Evolutionary conservation across 2,797 vertebrate genomes (phyloP), one percentile per base, ranked within the genome.

Genomic region (Coreius guichenoti): DNA sequence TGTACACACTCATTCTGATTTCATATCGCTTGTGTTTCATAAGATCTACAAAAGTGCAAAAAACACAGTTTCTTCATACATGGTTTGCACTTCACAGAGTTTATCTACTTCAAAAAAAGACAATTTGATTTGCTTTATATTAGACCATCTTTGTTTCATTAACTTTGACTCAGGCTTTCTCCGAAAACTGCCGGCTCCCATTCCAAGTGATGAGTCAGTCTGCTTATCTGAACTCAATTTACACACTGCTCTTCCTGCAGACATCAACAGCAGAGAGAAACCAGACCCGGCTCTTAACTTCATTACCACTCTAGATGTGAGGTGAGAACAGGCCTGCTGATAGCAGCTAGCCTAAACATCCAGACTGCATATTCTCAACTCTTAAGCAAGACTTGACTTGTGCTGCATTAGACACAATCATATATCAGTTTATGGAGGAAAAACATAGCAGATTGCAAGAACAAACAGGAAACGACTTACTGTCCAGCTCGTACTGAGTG

Each of bases 21-120:
- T 99, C 98, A 0, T 99, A 99, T 82, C 98, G 96, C 87, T 96
- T 96, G 93, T 99, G 98, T 90, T 98, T 98, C 92, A 93, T 97
- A 65, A 99, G 94, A 91, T 97, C 98, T 99, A 92, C 0, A 47
- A 82, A 0, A 70, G 39, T 84, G 65, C 87, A 70, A 86, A 91
- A 90, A 89, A 54, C 88, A 87, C 39, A 47, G 21, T n/a, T 79
- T 51, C 3, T 26, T 72, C 5, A 61, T 14, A n/a, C 23, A 26
- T n/a, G 5, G 21, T 21, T 49, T 12, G 45, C 65, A 81, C 21
- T 23, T 36, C 39, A 3, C 31, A 67, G 19, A 7, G 54, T 76
- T 33, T 1, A 23, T 76, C 21, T 76, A 36, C 17, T 33, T 13
- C 58, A 67, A 87, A 16, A 43, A 61, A 61, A 2, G 17, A 58